These are phyloP conservation scores for Scyliorhinus canicula DNA, from an alignment of 2,797 vertebrate genomes.

Conservation along the genomic window DNA sequence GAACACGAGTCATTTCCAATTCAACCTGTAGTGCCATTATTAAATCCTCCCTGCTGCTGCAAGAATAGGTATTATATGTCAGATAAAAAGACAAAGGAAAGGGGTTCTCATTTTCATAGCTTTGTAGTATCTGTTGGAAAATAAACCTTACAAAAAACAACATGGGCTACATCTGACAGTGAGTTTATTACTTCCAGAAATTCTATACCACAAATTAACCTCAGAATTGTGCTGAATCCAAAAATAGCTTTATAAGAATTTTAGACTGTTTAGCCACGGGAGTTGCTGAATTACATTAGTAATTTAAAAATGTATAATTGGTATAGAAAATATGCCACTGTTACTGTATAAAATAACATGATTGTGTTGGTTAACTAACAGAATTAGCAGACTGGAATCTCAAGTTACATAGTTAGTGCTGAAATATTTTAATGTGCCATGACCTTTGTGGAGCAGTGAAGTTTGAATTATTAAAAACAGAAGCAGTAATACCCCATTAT, in stretches of 20 bases:
- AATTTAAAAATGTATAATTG: background rate
- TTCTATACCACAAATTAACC: background rate
- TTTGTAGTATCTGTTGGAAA: background rate
- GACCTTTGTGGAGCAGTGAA: background rate
- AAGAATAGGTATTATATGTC: background rate
- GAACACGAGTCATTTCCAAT: background rate
- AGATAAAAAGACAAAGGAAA: background rate
- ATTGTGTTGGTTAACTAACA: background rate
- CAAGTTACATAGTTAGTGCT: background rate
- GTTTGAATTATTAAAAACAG: background rate
- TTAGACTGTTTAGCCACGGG: background rate
- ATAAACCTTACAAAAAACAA: background rate
- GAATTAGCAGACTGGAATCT: background rate
- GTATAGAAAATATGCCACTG: background rate
- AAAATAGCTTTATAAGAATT: background rate
- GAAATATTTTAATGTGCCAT: background rate
- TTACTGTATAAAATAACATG: background rate
- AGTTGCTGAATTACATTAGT: too few species aligned
- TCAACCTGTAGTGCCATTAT: background rate
- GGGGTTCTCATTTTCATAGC: too few species aligned
- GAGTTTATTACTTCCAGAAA: background rate
- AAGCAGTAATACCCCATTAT: background rate
- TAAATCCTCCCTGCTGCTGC: background rate
- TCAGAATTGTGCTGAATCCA: background rate
- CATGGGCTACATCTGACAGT: background rate